Percentiles rank a stretch among this genome's conserved stretches.
Conservation (phyloP, 2,113 vertebrate species). For the Junco hyemalis region DNA sequence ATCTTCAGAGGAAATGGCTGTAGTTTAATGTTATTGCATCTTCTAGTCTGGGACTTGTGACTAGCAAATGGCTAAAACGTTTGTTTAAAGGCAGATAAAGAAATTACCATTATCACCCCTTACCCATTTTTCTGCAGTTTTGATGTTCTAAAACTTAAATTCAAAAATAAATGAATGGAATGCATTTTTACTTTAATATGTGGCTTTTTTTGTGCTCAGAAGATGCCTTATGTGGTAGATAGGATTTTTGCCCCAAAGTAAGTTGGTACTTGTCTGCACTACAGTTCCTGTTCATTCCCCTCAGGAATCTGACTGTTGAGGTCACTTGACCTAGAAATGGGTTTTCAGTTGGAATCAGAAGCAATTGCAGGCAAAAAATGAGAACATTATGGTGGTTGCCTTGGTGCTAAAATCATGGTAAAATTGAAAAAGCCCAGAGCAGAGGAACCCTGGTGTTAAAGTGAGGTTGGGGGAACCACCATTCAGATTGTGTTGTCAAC, state of each 20-base stretch:
- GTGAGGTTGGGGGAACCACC: not conserved
- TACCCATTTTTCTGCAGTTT: not conserved
- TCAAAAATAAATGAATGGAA: not conserved
- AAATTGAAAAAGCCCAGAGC: not conserved
- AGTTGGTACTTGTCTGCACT: not conserved
- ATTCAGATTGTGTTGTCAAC: not conserved
- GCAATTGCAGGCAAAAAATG: not conserved
- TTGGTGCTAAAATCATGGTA: not conserved
- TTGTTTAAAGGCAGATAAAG: not conserved
- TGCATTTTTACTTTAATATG: not conserved
- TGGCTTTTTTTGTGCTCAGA: not conserved
- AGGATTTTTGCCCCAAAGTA: not conserved
- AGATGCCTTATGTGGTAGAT: not conserved
- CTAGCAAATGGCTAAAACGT: not conserved
- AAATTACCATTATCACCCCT: not conserved
- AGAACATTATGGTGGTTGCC: not conserved
- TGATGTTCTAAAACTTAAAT: not conserved
- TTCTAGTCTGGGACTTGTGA: not conserved
- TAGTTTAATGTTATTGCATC: not conserved
- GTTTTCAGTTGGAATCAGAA: not conserved
- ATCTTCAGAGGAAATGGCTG: conserved; percentile 19
- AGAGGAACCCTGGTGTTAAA: not conserved
- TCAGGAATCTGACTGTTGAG: not conserved
- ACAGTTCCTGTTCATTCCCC: not conserved
- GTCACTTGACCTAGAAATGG: not conserved